phyloP scores from a whole-genome alignment of 1,140 invertebrate genomes.

The Lordiphosa mommai region DNA sequence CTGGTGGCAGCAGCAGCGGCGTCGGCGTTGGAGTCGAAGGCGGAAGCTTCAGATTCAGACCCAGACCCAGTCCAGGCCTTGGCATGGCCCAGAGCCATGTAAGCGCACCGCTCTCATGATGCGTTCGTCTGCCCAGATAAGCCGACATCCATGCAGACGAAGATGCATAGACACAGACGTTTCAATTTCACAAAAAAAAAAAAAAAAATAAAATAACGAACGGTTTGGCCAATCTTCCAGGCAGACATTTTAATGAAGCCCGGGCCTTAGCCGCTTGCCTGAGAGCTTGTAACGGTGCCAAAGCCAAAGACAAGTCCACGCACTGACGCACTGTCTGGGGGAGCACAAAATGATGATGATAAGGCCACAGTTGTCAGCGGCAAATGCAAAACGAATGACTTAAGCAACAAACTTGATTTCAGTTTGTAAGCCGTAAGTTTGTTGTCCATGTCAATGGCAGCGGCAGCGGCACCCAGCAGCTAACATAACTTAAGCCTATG shows the following conservation, averaged over 20 bases:
- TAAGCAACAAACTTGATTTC: slow-evolving; percentile 57
- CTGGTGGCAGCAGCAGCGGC: slow-evolving; percentile 41
- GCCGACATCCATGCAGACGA: slow-evolving; percentile 57
- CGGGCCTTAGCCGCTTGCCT: slow-evolving; percentile 25
- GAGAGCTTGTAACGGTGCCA: slow-evolving; percentile 48
- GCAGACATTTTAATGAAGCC: slow-evolving; percentile 73
- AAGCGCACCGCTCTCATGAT: slow-evolving; percentile 12
- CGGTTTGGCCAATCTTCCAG: slow-evolving; percentile 47
- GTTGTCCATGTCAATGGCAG: slow-evolving; percentile 33
- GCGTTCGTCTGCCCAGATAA: slow-evolving; percentile 51
- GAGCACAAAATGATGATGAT: slow-evolving; percentile 13
- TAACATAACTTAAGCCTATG: slow-evolving; percentile 27
- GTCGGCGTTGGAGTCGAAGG: slow-evolving; percentile 29
- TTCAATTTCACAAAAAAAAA: slow-evolving; percentile 60
- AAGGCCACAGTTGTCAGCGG: slow-evolving; percentile 35
- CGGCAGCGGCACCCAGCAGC: background rate
- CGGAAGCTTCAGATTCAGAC: slow-evolving; percentile 30
- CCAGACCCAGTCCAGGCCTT: slow-evolving; percentile 16
- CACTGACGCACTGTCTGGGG: slow-evolving; percentile 24
- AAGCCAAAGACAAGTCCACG: slow-evolving; percentile 48
- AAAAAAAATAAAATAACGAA: slow-evolving; percentile 1
- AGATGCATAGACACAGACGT: slow-evolving; percentile 69
- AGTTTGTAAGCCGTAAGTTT: slow-evolving; percentile 23
- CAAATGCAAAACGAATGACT: slow-evolving; percentile 58
- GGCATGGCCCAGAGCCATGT: slow-evolving; percentile 28